Evolutionary conservation across 2,797 vertebrate species (phyloP), one percentile per base, ranked within the genome.

Genomic region (Presbytis comata): DNA sequence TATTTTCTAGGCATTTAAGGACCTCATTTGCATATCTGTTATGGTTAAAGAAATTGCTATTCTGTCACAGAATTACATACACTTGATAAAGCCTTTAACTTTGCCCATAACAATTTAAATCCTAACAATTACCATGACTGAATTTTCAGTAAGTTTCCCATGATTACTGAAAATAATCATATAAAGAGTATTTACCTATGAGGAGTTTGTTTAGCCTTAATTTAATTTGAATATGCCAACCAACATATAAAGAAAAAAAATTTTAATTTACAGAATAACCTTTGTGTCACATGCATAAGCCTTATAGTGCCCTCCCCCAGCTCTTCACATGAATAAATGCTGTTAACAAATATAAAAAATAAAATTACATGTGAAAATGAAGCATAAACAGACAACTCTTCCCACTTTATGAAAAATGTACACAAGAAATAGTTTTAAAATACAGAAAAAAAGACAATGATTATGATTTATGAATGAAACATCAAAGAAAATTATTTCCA

Each of bases 291-390:
- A 95, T 81, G 82, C 59, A 89, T 55, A 96, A 96, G 75, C 59
- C 67, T 93, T 86, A 89, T 3, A 94, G 46, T 87, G 50, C 44
- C 93, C 78, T 72, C 74, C 53, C 78, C 88, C 80, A 93, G 90
- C 19, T 96, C 85, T 96, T 93, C 92, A 97, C 86, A 90, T 86
- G 16, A 98, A 96, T 94, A 97, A 98, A 97, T 93, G 96, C 12
- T 97, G 92, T 76, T 82, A 30, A 96, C 82, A 97, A 96, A 97
- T 95, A 96, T 81, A 61, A 94, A 67, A 98, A 98, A 97, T 83
- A 97, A 98, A 98, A 97, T 98, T 92, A 97, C 97, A 97, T 30
- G 21, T 96, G 97, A 97, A 98, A 98, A 98, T 98, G 93, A 98
- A 98, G 85, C 33, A 96, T 92, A 96, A 97, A 98, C 86, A 98